Conservation (phyloP, 2,113 vertebrate species). For the Ochotona princeps region DNA sequence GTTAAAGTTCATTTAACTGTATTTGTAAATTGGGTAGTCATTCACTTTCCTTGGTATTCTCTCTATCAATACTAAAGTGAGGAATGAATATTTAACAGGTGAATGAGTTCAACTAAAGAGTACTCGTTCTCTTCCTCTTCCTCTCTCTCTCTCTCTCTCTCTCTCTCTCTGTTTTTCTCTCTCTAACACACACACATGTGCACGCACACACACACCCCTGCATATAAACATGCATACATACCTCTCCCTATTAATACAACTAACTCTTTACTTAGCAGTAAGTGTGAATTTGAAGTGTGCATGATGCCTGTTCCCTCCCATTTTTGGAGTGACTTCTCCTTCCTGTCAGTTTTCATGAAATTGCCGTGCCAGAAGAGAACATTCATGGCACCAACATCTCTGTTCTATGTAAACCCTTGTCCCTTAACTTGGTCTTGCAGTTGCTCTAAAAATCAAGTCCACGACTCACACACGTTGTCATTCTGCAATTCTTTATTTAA, state of each 20-base stretch:
- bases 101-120: background rate
- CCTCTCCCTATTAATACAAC: background rate
- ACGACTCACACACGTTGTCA: background rate
- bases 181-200: background rate
- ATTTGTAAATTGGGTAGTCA: background rate
- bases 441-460: background rate
- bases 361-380: background rate
- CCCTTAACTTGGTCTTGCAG: background rate
- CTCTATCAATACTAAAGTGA: background rate
- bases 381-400: background rate
- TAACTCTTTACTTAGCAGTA: background rate
- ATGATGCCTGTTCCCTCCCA: background rate
- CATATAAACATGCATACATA: background rate
- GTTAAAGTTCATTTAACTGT: background rate
- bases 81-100: background rate
- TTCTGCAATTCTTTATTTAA: constrained; percentile 27
- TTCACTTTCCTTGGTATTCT: background rate
- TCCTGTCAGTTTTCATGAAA: background rate
- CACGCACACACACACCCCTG: background rate
- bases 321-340: background rate
- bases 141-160: too few relatives aligned
- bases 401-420: background rate
- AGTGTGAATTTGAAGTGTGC: background rate
- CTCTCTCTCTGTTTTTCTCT: background rate
- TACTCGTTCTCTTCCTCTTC: background rate